Base-by-base conservation (phyloP, 2,888 invertebrate genomes). In the Pseudeuparius sepicola region DNA sequence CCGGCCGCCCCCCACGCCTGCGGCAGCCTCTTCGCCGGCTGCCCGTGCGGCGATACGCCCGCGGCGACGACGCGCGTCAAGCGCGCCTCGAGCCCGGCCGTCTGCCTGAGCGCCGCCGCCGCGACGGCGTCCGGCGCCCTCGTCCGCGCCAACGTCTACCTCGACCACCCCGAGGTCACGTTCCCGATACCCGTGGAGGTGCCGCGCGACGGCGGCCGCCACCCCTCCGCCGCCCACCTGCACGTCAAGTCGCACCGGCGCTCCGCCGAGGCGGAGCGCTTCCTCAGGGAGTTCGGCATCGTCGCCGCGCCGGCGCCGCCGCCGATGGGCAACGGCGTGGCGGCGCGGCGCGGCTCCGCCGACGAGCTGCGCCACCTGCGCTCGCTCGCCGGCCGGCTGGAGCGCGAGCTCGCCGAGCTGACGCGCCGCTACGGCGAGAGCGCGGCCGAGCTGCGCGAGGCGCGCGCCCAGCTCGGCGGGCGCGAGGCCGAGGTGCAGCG, bases 401-500 rank as follows among this genome's bases (percentile, higher is more conserved):
- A 64, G 44, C 59, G 57, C 34, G 69, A 70, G 42, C 46, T 68
- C 18, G 55, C 59, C 15, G 66, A 66, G 10, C 55, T 66, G 54
- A 71, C 66, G 54, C 65, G 53, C 49, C 63, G 59, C 53, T 61
- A 67, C 36, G 63, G 64, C 34, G 54, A 59, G 9, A 55, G 71
- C 24, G 70, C 71, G 39, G 61, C 65, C 2, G 75, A 79, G 51
- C 57, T 77, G 36, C 57, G 60, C 14, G 65, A 68, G 17, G 64
- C 73, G 17, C 66, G 66, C 46, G 68, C 71, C 45, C 61, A 69
- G 36, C 59, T 77, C 25, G 63, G 63, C 33, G 59, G 57, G 24
- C 67, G 69, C 38, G 75, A 76, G 40, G 62, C 65, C 23, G 73
- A 75, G 53, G 66, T 79, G 30, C 51, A 66, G 20, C 68, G 71